A percentile compares a stretch with the other conserved stretches of the same genome.
Evolutionary conservation across 53 echinoderm and acorn worm genomes (phyloP).

Genomic region (Apostichopus leukothele): DNA sequence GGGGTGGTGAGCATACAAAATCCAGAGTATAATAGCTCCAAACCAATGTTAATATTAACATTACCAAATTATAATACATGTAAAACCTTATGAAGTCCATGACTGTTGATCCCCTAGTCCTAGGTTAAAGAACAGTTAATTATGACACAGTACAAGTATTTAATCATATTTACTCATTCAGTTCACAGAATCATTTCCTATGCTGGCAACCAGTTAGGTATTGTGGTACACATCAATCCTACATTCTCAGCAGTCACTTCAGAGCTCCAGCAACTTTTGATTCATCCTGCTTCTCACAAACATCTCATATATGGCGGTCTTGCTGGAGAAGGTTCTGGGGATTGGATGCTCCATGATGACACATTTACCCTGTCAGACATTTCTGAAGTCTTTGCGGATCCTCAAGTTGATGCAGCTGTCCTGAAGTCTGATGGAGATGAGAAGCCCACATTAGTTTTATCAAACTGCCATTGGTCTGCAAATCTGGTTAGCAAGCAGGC

Average conservation of each 20-base stretch:
- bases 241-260: conserved; percentile 61
- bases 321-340: conserved; percentile 67
- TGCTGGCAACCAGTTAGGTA: conserved; percentile 70
- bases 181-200: conserved; percentile 75
- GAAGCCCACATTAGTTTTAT: conserved; percentile 75
- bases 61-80: too few relatives aligned
- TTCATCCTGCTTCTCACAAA: conserved; percentile 82
- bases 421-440: conserved; percentile 67
- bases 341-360: conserved; percentile 94
- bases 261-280: conserved; percentile 74
- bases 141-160: too few relatives aligned
- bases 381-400: conserved; percentile 70
- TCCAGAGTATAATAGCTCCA: too few relatives aligned
- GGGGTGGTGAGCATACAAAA: too few relatives aligned
- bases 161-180: conserved; percentile 48
- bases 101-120: too few relatives aligned
- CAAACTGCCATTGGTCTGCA: conserved; percentile 86
- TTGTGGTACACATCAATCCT: conserved; percentile 89
- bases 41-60: too few relatives aligned
- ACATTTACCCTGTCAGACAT: conserved; percentile 83
- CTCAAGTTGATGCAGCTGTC: conserved; percentile 79
- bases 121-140: too few relatives aligned
- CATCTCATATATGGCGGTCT: conserved; percentile 87
- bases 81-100: too few relatives aligned
- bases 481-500: conserved; percentile 77